A percentile compares a stretch with the other conserved stretches of the same genome.
phyloP scores from a whole-genome alignment of 1,140 invertebrate genomes.

The Zaprionus davidi region DNA sequence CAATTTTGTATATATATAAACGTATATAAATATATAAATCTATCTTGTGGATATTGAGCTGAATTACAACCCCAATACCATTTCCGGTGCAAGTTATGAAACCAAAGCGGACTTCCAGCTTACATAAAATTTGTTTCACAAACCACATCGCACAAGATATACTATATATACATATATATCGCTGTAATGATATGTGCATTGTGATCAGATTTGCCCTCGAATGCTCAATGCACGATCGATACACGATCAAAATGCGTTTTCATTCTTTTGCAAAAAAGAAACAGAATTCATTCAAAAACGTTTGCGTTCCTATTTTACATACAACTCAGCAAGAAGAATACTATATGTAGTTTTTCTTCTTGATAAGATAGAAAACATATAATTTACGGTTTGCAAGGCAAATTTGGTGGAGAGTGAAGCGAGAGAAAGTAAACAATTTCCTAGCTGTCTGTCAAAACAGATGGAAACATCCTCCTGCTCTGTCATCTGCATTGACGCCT shows the following conservation, averaged over 20 bases:
- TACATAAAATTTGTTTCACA: conserved; percentile 62
- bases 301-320: conserved; percentile 11
- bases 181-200: conserved; percentile 67
- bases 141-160: conserved; percentile 17
- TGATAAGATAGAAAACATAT: not conserved
- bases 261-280: conserved; percentile 53
- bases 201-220: conserved; percentile 20
- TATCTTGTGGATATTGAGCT: not conserved
- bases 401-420: not conserved
- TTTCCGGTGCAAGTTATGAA: conserved; percentile 75
- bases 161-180: not conserved
- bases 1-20: not conserved
- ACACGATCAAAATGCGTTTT: conserved; percentile 48
- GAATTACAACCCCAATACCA: conserved; percentile 61
- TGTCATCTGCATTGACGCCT: not conserved
- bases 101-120: conserved; percentile 48
- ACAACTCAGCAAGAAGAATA: not conserved
- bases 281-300: conserved; percentile 63
- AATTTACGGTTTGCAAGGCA: not conserved
- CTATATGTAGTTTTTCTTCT: not conserved
- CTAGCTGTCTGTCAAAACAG: conserved; percentile 17
- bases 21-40: not conserved
- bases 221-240: not conserved
- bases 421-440: conserved; percentile 12
- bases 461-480: not conserved